Percentiles rank a stretch among this genome's conserved stretches.
Evolutionary conservation across 2,888 invertebrate genomes (phyloP).

Genomic region (Ctena decussata): DNA sequence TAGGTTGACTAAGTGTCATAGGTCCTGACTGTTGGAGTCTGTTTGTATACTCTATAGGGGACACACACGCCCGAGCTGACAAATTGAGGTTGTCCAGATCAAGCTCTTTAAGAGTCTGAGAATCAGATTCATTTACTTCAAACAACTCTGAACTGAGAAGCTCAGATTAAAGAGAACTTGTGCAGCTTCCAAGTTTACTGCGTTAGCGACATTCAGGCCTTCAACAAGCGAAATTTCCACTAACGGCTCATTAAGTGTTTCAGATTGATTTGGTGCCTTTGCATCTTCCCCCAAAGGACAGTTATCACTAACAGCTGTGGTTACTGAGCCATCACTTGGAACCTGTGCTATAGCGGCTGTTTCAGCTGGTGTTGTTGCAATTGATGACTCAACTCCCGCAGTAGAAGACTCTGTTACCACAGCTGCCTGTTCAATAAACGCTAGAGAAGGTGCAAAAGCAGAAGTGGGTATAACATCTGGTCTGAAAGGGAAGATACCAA

Average conservation of each 20-base stretch:
- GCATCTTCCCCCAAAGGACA: too few relatives aligned
- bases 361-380: too few relatives aligned
- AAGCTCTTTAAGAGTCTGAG: too few relatives aligned
- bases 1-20: too few relatives aligned
- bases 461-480: background rate
- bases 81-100: background rate
- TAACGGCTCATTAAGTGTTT: background rate
- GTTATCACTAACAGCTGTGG: too few relatives aligned
- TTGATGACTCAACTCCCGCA: too few relatives aligned
- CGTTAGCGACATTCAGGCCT: background rate
- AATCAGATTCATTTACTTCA: background rate
- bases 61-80: background rate
- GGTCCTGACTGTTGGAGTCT: background rate
- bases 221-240: background rate
- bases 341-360: too few relatives aligned
- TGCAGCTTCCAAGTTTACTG: background rate
- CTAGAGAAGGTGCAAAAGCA: background rate
- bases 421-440: background rate
- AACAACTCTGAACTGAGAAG: background rate
- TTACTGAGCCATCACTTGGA: too few relatives aligned
- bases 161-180: background rate
- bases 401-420: too few relatives aligned
- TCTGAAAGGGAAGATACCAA: background rate
- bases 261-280: background rate
- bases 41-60: background rate